phyloP scores from a whole-genome alignment of 2,113 vertebrate species.

The Lycocorax pyrrhopterus region DNA sequence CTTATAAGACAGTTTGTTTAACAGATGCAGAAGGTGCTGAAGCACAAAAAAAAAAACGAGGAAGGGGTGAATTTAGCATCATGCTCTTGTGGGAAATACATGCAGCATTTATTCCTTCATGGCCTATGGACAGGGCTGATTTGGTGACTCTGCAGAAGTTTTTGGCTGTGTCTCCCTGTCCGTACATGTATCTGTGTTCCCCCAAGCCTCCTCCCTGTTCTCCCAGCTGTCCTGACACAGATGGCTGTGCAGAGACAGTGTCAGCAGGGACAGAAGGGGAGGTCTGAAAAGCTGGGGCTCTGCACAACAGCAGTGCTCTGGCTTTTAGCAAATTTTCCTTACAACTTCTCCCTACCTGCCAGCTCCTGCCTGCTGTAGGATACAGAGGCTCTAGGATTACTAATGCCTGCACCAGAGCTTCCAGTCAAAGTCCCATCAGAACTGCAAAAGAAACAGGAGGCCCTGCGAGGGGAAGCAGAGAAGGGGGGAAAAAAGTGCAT shows the following conservation, averaged over 20 bases:
- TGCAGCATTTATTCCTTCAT: neutral
- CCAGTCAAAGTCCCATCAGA: neutral
- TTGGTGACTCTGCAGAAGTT: neutral
- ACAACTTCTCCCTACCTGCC: neutral
- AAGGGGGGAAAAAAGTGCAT: rapidly evolving
- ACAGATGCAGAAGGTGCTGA: neutral
- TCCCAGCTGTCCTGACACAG: neutral
- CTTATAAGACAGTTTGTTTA: neutral
- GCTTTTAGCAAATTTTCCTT: neutral
- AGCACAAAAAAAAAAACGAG: neutral
- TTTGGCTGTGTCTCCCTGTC: neutral
- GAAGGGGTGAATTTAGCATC: neutral
- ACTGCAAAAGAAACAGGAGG: conserved; percentile 3
- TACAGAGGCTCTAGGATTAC: conserved; percentile 24
- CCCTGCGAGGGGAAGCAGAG: neutral
- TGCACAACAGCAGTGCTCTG: neutral
- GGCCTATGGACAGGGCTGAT: neutral
- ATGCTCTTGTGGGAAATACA: neutral
- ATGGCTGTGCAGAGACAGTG: neutral
- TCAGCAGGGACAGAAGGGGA: neutral
- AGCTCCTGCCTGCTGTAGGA: conserved; percentile 20
- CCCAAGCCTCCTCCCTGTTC: neutral
- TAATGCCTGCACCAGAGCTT: conserved; percentile 47
- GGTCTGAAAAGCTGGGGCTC: neutral
- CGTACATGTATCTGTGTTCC: neutral